Evolutionary conservation across 2,113 vertebrate genomes (phyloP).

Genomic region (Perca schrenkii): DNA sequence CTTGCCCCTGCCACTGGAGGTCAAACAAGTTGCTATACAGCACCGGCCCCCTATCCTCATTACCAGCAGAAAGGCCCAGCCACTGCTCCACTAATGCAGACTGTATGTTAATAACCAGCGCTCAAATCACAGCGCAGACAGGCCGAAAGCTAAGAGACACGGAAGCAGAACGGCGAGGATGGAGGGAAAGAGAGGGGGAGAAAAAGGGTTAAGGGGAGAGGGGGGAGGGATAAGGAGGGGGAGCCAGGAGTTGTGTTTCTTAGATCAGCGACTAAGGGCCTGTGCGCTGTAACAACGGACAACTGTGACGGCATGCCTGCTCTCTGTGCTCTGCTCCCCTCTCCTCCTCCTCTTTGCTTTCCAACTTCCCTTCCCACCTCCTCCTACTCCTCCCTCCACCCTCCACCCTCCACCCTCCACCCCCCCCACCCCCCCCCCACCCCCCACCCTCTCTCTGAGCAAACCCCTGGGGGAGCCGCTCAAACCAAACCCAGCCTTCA

Average conservation of each 20-base stretch:
- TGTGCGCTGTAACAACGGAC: constrained; percentile 43
- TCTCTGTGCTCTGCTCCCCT: constrained; percentile 35
- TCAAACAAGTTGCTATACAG: constrained; percentile 73
- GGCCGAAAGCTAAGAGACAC: constrained; percentile 37
- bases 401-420: constrained; percentile 43
- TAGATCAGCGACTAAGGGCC: constrained; percentile 70
- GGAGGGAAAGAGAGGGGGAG: constrained; percentile 21
- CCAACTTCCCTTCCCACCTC: constrained; percentile 12
- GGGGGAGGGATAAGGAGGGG: constrained; percentile 39
- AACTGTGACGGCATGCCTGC: constrained; percentile 64
- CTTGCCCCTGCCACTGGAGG: constrained; percentile 71
- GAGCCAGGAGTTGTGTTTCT: constrained; percentile 68
- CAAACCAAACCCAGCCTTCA: constrained; percentile 63
- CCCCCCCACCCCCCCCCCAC: constrained; percentile 26
- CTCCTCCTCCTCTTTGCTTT: constrained; percentile 31
- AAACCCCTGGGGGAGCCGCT: constrained; percentile 70
- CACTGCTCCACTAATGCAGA: constrained; percentile 52
- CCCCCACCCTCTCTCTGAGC: constrained; percentile 37
- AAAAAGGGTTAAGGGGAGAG: constrained; percentile 13
- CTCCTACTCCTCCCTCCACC: constrained; percentile 14
- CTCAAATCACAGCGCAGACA: constrained; percentile 47
- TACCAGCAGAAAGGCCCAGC: constrained; percentile 55
- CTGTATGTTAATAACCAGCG: constrained; percentile 65
- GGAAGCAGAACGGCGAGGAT: constrained; percentile 4
- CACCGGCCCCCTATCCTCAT: constrained; percentile 56